Percentiles rank a stretch among this genome's conserved stretches.
Conservation (phyloP, 2,888 invertebrate species). For the Hedya salicella region DNA sequence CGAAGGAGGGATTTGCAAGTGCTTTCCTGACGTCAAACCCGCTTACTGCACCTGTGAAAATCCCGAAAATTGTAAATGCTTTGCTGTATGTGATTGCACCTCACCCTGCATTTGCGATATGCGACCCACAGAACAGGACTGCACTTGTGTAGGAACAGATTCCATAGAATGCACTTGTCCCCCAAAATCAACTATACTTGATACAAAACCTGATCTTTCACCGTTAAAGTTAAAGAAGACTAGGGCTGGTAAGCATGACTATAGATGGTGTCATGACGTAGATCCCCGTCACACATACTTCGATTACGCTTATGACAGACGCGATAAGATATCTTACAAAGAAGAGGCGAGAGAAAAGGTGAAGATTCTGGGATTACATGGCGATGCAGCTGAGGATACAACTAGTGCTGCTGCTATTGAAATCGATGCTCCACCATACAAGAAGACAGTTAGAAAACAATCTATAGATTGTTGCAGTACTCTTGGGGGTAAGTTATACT, state of each 20-base stretch:
- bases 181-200: too few relatives aligned
- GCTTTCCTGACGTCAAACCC: conserved; percentile 59
- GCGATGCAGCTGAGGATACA: conserved; percentile 50
- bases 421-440: conserved; percentile 61
- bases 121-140: conserved; percentile 52
- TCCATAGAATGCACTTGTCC: conserved; percentile 60
- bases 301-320: conserved; percentile 71
- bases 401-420: conserved; percentile 57
- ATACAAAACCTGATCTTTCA: conserved; percentile 14
- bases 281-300: conserved; percentile 76
- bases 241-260: conserved; percentile 71
- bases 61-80: conserved; percentile 70
- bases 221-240: conserved; percentile 63
- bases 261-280: conserved; percentile 75
- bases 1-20: conserved; percentile 57
- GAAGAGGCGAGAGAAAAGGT: conserved; percentile 59
- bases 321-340: conserved; percentile 64
- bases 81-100: conserved; percentile 63
- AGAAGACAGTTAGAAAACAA: conserved; percentile 64
- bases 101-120: conserved; percentile 70
- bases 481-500: conserved; percentile 66
- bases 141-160: conserved; percentile 58
- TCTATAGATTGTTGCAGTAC: conserved; percentile 79
- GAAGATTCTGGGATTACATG: conserved; percentile 66
- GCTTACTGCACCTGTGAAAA: conserved; percentile 65